Base-by-base conservation (phyloP, 2,113 vertebrate species). In the Hemichromis elongatus region DNA sequence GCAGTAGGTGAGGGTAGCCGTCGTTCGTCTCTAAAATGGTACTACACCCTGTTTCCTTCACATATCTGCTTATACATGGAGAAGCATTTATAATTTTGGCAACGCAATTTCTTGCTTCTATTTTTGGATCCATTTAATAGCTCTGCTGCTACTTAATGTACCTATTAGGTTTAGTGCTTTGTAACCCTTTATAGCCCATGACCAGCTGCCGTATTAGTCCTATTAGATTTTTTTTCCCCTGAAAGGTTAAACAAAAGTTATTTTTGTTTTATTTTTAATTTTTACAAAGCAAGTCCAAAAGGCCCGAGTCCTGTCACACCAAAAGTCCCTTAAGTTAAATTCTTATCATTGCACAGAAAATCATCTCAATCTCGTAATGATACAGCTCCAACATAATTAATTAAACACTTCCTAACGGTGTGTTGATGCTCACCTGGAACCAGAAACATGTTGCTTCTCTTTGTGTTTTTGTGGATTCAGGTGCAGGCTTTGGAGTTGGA, bases 71-170 rank as follows among this genome's bases (percentile, higher is more conserved):
- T 92, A 84, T 87, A 86, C 40, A 56, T 28, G 70, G 70, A 90
- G 55, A 86, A 35, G 77, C 79, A 70, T 83, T 87, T 89, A 91
- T 77, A 85, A 81, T 89, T 93, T 88, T 89, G 79, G 81, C 68
- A 92, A 89, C 9, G 11, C 42, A 81, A 66, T 89, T 78, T 47
- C 75, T 86, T 77, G 26, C 30, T 75, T 16, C 91, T 90, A 86
- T 94, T 92, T 94, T 90, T 94, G 77, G 85, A 90, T 80, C 84
- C 35, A 88, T 91, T 88, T 86, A 85, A 86, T 78, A 84, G 83
- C 53, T 53, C 45, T 79, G 61, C 61, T 73, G 61, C 83, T 54
- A 47, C 37, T 77, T 79, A 80, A 87, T 88, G 81, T 80, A 86
- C 40, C 90, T 91, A 81, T 92, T 89, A 91, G 63, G 16, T 90